These are phyloP conservation scores for Emmelina monodactyla DNA, from an alignment of 2,888 invertebrate genomes.

Conservation along the genomic window DNA sequence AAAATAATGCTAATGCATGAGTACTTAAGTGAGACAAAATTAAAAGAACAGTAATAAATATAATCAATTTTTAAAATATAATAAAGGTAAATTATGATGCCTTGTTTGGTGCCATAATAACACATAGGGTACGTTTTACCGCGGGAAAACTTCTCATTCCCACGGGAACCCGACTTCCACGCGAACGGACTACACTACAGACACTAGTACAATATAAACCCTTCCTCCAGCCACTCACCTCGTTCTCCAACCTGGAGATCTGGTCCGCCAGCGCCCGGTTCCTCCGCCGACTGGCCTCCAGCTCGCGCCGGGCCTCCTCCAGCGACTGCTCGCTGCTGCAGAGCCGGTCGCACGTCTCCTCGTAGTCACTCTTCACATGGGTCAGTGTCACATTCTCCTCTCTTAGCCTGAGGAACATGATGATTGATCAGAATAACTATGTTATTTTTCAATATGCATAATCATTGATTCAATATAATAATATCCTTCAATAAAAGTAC, in stretches of 20 bases:
- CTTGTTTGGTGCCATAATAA: too few species aligned
- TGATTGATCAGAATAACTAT: background rate
- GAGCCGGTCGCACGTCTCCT: constrained; percentile 42
- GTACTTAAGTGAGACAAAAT: too few species aligned
- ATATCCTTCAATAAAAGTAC: background rate
- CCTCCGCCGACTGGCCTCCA: constrained; percentile 24
- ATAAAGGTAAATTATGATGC: too few species aligned
- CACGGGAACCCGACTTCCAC: too few species aligned
- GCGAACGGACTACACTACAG: too few species aligned
- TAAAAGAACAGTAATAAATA: too few species aligned
- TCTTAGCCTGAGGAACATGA: constrained; percentile 27
- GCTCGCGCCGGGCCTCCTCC: constrained; percentile 27
- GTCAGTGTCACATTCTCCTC: constrained; percentile 38
- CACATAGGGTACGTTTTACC: too few species aligned
- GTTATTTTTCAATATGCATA: background rate
- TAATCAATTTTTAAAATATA: too few species aligned
- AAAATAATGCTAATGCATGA: too few species aligned
- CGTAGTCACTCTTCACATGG: constrained; percentile 38
- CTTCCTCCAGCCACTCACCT: too few species aligned
- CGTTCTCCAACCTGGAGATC: constrained; percentile 28
- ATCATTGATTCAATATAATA: background rate
- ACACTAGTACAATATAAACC: too few species aligned
- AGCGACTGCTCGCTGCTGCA: constrained; percentile 29
- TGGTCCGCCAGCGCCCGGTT: constrained; percentile 24
- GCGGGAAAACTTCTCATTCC: too few species aligned